Evolutionary conservation across 2,797 vertebrate species (phyloP), one percentile per base, ranked within the genome.

Genomic region (Urosaurus nigricauda): DNA sequence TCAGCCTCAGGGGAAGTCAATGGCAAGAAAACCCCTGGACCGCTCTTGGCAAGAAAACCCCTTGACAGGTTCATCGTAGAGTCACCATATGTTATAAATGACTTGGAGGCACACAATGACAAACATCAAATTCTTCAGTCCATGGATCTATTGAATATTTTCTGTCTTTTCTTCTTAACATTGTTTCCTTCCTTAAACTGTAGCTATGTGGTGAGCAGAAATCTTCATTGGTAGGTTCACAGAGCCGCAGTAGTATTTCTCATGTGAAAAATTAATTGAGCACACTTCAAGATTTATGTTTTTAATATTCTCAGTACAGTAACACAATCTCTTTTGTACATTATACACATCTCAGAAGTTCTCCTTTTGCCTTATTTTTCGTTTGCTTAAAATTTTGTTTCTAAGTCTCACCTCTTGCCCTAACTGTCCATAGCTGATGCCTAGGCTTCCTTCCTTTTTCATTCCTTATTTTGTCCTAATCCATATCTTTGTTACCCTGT

Each of bases 321-420:
- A 4, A 47, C 51, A 65, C n/a, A n/a, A n/a, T 51, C 24, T 77
- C 19, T 75, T 74, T 60, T 75, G 68, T 40, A 74, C 17, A 82
- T 82, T 87, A 47, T 2, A 74, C 29, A 7, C 29, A 75, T 5
- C 32, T 21, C 21, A 51, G 14, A 73, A 65, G 16, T 60, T 1
- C 19, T 87, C 40, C 13, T 88, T 88, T 43, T n/a, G 7, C 9
- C 53, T 83, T 88, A 68, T 21, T 29, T 24, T 74, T 88, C 7
- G 17, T 51, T 26, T 24, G 26, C 14, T n/a, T 24, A 43, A 32
- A 71, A 40, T 37, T 63, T 86, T 68, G 53, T 32, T 4, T 17
- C 58, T 12, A 58, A 58, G 78, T n/a, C 26, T 73, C 37, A 13
- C 53, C 14, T 32, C 47, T 37, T 40, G 4, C 65, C 32, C 24